phyloP scores from a whole-genome alignment of 2,888 invertebrate species.

The Heliconius ismenius region DNA sequence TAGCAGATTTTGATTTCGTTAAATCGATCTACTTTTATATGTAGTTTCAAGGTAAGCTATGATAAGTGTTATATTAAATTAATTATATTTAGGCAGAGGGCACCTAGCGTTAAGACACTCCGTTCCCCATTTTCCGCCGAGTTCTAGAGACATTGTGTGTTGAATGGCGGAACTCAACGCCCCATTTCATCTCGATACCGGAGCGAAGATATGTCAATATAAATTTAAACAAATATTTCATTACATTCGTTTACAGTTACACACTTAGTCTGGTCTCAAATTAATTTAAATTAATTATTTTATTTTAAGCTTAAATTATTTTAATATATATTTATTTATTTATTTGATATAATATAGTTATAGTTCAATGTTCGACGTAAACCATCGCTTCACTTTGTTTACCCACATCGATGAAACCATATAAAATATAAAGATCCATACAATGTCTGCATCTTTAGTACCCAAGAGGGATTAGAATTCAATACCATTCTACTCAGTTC shows the following conservation, averaged over 20 bases:
- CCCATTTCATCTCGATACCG: no score
- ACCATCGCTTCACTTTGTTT: background rate
- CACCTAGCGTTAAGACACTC: no score
- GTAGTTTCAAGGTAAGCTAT: background rate
- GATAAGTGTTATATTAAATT: background rate
- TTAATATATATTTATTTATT: no score
- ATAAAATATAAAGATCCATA: background rate
- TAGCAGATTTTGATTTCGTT: background rate
- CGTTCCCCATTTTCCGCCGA: no score
- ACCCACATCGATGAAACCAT: background rate
- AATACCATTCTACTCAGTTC: background rate
- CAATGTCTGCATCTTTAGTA: no score
- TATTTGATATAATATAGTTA: no score
- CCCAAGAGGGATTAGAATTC: background rate
- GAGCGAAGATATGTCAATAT: no score
- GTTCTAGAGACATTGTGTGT: no score
- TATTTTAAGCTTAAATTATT: background rate
- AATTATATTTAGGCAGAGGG: background rate
- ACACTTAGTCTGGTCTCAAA: no score
- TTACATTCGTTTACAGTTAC: no score
- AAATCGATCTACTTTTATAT: background rate
- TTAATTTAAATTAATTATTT: background rate
- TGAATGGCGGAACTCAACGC: no score
- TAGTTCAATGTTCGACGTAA: background rate
- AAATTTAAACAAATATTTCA: no score